Base-by-base conservation (phyloP, 2,113 vertebrate genomes). In the Notothenia rossii region DNA sequence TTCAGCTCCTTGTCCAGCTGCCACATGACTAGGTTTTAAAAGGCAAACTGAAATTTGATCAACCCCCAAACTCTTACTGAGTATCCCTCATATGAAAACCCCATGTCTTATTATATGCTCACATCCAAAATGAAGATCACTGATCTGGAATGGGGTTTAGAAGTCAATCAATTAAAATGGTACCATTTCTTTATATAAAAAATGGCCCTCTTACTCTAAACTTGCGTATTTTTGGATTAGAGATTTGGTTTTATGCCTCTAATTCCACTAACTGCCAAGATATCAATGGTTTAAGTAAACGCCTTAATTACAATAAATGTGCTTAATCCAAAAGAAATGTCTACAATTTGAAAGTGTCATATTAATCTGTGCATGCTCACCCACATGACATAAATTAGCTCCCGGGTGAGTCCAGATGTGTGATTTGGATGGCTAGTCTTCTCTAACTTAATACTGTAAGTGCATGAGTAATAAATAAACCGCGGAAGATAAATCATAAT, bases 301-400 rank as follows among this genome's bases (percentile, higher is more conserved):
- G 45, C 33, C 48, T 53, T 62, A 22, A 55, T 55, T 50, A 46
- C 20, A 75, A 46, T 65, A 55, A 56, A 65, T 22, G 1, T 10
- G 50, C 60, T 74, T 29, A 75, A 64, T 55, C 50, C 50, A 55
- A 33, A 17, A 64, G 36, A 55, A 56, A 48, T 65, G 45, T 64
- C 22, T 36, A 36, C 5, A 36, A 75, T 75, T 64, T 29, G 4
- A 65, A 56, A 49, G 50, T 55, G 56, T 55, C 54, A 69, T 53
- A 46, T 77, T 25, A 53, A 55, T 62, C 64, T 61, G 64, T 54
- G 59, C 60, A 17, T 53, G 2, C 33, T 74, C 25, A 17, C 69
- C 77, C 59, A 81, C 73, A 69, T 63, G 56, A 68, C 18, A 54
- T 54, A 11, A 70, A 69, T 56, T 6, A 25, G 78, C 54, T 74